Conservation (phyloP, 2,888 invertebrate species). For the Drosophila algonquin region DNA sequence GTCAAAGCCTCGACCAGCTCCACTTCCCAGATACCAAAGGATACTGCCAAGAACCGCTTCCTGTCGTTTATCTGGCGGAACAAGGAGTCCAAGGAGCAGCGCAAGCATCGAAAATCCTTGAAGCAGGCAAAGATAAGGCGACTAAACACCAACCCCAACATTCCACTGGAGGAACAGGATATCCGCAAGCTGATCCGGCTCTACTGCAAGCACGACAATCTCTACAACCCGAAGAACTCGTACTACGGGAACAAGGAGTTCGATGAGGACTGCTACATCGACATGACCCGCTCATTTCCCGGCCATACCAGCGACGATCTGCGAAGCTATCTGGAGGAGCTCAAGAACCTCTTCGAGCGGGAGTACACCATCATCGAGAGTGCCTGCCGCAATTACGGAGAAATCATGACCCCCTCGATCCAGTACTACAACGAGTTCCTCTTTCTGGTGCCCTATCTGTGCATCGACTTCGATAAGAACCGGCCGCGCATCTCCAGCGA, state of each 20-base stretch:
- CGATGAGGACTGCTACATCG: slow-evolving; percentile 46
- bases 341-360: slow-evolving; percentile 47
- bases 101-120: not conserved
- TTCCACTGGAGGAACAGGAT: slow-evolving; percentile 27
- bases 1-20: not conserved
- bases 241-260: slow-evolving; percentile 49
- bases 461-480: slow-evolving; percentile 1
- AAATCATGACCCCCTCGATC: slow-evolving; percentile 39
- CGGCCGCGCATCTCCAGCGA: not conserved
- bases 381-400: slow-evolving; percentile 9
- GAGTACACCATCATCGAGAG: slow-evolving; percentile 52
- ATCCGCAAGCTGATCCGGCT: slow-evolving; percentile 46
- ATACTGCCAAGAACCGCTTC: not conserved
- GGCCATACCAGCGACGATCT: slow-evolving; percentile 25
- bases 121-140: not conserved
- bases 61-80: not conserved
- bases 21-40: not conserved
- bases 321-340: slow-evolving; percentile 21
- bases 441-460: slow-evolving; percentile 53
- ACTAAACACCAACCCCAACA: not conserved
- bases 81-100: not conserved
- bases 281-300: slow-evolving; percentile 46
- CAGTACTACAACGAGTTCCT: slow-evolving; percentile 59
- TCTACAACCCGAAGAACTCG: slow-evolving; percentile 49
- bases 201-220: slow-evolving; percentile 44